phyloP scores from a whole-genome alignment of 2,797 vertebrate genomes.

The Ficedula albicollis region DNA sequence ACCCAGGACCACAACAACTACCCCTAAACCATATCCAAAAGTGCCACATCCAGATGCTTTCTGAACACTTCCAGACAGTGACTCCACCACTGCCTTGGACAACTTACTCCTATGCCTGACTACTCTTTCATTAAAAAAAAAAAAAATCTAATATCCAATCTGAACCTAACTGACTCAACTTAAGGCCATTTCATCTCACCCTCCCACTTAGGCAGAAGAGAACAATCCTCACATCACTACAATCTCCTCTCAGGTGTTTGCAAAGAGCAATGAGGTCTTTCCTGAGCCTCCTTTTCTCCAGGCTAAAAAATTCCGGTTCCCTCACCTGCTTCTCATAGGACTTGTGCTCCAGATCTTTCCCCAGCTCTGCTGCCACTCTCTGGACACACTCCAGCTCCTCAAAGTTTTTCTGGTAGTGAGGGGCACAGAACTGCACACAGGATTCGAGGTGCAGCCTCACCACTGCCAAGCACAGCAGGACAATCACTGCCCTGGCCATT shows the following conservation, averaged over 20 bases:
- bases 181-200: neutral
- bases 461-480: neutral
- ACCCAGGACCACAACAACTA: neutral
- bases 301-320: neutral
- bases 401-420: neutral
- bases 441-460: neutral
- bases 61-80: neutral
- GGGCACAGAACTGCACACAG: neutral
- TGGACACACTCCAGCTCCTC: fast-evolving
- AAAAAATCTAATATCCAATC: neutral
- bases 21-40: neutral
- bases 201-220: neutral
- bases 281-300: neutral
- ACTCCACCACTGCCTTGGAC: neutral
- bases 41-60: neutral
- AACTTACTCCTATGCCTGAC: neutral
- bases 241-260: neutral
- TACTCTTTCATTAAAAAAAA: neutral
- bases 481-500: neutral
- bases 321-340: neutral
- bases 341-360: neutral
- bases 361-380: fast-evolving
- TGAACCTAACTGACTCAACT: neutral
- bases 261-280: neutral
- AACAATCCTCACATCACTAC: neutral